phyloP scores from a whole-genome alignment of 2,888 invertebrate species.

The Anthrax anthrax region DNA sequence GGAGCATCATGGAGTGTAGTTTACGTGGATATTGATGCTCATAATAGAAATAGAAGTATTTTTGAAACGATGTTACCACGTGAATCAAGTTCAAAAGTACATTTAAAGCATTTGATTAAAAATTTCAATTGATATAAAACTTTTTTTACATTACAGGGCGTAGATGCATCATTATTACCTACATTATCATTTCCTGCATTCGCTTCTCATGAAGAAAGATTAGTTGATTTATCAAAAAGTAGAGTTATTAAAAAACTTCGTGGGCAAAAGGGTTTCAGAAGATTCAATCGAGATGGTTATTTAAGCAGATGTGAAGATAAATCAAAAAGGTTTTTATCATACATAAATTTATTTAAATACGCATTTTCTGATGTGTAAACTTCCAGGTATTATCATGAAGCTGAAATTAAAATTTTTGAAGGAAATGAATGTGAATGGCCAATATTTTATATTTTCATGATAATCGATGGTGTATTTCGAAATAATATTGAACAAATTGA shows the following conservation, averaged over 20 bases:
- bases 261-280: constrained; percentile 84
- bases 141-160: constrained; percentile 48
- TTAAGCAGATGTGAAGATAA: constrained; percentile 78
- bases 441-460: constrained; percentile 86
- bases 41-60: constrained; percentile 95
- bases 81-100: constrained; percentile 98
- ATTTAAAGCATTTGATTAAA: constrained; percentile 16
- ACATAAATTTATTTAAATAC: not conserved
- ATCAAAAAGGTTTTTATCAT: constrained; percentile 37
- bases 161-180: constrained; percentile 81
- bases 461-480: constrained; percentile 88
- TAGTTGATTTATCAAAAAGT: constrained; percentile 74
- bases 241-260: constrained; percentile 70
- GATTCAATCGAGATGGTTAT: constrained; percentile 90
- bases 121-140: not conserved
- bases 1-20: constrained; percentile 98
- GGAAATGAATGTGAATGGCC: constrained; percentile 98
- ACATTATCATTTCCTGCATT: constrained; percentile 97
- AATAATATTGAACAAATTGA: constrained; percentile 80
- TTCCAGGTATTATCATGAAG: constrained; percentile 64
- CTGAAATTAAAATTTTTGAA: constrained; percentile 91
- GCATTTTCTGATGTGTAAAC: not conserved
- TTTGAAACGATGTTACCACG: constrained; percentile 95
- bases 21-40: constrained; percentile 98
- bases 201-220: constrained; percentile 85